These are phyloP conservation scores for Drosophila setifemur DNA, from an alignment of 1,140 invertebrate species.

Conservation along the genomic window DNA sequence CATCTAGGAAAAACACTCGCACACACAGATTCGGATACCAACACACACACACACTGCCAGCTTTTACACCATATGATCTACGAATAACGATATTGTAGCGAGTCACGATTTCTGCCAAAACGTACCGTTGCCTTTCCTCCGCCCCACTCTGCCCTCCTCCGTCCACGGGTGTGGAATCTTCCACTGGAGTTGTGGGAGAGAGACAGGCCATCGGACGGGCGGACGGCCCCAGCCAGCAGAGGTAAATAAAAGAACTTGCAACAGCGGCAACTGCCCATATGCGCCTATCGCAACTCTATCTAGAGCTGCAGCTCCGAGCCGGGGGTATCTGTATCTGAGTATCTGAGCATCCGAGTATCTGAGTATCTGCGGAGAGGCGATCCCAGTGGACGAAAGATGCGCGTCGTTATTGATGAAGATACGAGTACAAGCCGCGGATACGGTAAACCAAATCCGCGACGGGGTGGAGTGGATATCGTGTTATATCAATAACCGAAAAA, in stretches of 20 bases:
- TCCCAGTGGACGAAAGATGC: constrained; percentile 55
- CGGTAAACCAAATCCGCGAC: constrained; percentile 55
- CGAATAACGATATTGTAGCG: constrained; percentile 81
- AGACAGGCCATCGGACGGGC: constrained; percentile 9
- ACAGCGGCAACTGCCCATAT: constrained; percentile 68
- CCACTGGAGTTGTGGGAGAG: constrained; percentile 10
- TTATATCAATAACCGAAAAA: constrained; percentile 82
- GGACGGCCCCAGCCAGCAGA: constrained; percentile 25
- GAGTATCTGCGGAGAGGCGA: constrained; percentile 5
- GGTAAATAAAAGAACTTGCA: constrained; percentile 45
- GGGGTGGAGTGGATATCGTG: constrained; percentile 57
- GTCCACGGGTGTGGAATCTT: neutral
- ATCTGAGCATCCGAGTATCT: constrained; percentile 8
- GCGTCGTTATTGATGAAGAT: constrained; percentile 81
- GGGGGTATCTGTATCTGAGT: constrained; percentile 3
- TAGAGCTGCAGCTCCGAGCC: constrained; percentile 50
- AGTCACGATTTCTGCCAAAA: constrained; percentile 81
- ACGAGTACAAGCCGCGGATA: constrained; percentile 56
- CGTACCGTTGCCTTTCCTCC: constrained; percentile 73
- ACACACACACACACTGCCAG: too few relatives aligned
- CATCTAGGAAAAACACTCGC: constrained; percentile 34
- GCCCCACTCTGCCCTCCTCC: neutral
- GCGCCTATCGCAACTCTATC: constrained; percentile 77
- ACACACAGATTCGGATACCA: constrained; percentile 26
- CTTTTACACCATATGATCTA: constrained; percentile 81